Percentiles rank a stretch among this genome's conserved stretches.
Evolutionary conservation across 2,113 vertebrate genomes (phyloP).

Genomic region (Pongo abelii): DNA sequence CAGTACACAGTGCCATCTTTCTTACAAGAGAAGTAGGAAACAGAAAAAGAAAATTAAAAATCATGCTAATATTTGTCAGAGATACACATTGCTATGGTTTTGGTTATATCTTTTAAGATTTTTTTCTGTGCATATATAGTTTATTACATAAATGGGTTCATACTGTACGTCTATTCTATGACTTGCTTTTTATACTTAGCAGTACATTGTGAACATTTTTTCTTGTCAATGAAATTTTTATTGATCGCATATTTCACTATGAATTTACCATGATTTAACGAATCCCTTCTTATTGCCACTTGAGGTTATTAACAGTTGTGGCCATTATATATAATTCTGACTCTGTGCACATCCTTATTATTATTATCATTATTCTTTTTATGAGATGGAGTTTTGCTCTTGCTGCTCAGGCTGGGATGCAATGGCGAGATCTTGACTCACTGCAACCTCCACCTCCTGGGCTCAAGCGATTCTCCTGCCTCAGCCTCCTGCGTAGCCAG

Average conservation of each 20-base stretch:
- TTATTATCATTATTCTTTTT: background rate
- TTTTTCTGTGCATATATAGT: background rate
- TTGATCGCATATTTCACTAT: background rate
- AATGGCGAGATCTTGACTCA: too few relatives aligned
- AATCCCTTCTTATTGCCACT: background rate
- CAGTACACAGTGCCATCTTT: background rate
- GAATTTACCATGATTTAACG: background rate
- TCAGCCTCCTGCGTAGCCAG: too few relatives aligned
- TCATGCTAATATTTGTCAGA: background rate
- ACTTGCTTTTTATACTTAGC: constrained; percentile 38
- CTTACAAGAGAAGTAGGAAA: background rate
- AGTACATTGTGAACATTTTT: background rate
- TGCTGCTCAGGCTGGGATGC: too few relatives aligned
- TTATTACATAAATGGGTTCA: background rate
- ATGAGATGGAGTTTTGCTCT: too few relatives aligned
- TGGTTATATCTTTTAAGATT: background rate
- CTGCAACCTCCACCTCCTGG: too few relatives aligned
- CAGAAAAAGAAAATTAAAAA: background rate
- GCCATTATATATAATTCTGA: background rate
- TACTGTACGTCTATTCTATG: background rate
- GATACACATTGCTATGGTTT: background rate
- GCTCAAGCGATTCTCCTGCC: too few relatives aligned
- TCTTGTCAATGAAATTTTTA: background rate
- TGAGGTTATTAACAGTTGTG: background rate
- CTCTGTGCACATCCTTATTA: background rate